A percentile compares a stretch with the other conserved stretches of the same genome.
phyloP scores from a whole-genome alignment of 2,797 vertebrate genomes.

The Ctenopoma multispine region DNA sequence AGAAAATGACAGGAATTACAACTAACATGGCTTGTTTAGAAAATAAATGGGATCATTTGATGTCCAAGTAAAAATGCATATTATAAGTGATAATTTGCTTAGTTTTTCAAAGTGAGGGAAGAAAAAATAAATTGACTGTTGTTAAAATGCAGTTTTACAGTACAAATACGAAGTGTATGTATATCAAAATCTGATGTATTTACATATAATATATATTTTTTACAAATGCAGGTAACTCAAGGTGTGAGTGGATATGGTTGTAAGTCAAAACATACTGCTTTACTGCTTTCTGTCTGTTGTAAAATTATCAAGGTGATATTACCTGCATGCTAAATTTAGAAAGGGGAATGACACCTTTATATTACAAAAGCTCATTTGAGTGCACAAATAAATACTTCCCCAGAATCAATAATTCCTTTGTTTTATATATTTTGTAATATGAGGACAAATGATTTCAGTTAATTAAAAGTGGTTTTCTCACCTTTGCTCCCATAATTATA shows the following conservation, averaged over 20 bases:
- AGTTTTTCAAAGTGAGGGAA: neutral
- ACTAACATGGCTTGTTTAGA: constrained; percentile 9
- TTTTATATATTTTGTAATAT: constrained; percentile 62
- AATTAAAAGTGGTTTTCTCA: constrained; percentile 73
- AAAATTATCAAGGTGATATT: constrained; percentile 32
- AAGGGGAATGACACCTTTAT: constrained; percentile 30
- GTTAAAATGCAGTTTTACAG: neutral
- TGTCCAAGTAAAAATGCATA: neutral
- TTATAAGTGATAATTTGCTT: constrained; percentile 2
- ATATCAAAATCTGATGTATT: neutral
- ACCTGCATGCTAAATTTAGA: constrained; percentile 26
- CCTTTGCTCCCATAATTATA: constrained; percentile 75
- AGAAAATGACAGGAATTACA: neutral
- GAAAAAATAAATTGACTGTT: neutral
- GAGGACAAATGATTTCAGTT: constrained; percentile 66
- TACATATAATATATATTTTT: neutral
- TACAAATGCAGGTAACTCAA: neutral
- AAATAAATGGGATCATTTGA: constrained; percentile 14
- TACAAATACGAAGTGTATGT: neutral
- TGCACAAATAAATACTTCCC: constrained; percentile 58
- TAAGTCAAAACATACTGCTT: neutral
- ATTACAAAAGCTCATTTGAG: constrained; percentile 42
- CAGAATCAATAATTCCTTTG: constrained; percentile 45
- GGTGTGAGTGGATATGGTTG: neutral
- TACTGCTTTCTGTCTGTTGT: constrained; percentile 23